Conservation (phyloP, 64 coral and sea anemone genomes). For the Orbicella faveolata region DNA sequence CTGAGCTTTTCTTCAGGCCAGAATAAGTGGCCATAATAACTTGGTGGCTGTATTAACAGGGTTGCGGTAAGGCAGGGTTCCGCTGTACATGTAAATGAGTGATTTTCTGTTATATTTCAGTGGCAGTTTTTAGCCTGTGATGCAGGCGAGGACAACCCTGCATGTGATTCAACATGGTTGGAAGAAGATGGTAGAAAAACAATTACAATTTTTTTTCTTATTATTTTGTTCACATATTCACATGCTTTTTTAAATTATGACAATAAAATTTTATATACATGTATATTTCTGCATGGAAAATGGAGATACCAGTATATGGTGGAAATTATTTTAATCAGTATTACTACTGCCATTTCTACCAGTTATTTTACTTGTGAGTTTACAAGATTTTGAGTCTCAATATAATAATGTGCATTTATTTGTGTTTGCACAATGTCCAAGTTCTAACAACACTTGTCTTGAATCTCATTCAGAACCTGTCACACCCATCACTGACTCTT, state of each 20-base stretch:
- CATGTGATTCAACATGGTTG: constrained; percentile 63
- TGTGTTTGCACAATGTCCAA: not conserved
- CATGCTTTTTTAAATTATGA: no score
- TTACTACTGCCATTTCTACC: not conserved
- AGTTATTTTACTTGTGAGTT: not conserved
- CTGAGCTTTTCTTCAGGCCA: no score
- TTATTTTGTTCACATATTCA: not conserved
- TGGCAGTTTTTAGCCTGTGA: constrained; percentile 71
- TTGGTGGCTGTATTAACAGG: no score
- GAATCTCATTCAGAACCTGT: constrained; percentile 71
- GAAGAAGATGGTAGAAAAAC: constrained; percentile 64
- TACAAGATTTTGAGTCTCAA: not conserved
- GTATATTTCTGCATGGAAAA: no score
- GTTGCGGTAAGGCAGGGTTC: no score
- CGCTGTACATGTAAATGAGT: no score
- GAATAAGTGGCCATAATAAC: no score
- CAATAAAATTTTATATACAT: no score
- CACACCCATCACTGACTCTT: constrained; percentile 90
- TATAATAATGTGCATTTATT: not conserved
- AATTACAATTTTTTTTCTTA: no score
- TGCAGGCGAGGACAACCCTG: constrained; percentile 58
- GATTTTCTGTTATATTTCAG: constrained; percentile 6
- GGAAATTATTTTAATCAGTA: no score
- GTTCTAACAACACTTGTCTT: not conserved
- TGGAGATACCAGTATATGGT: no score